Base-by-base conservation (phyloP, 2,888 invertebrate genomes). In the Cylindroiulus punctatus region DNA sequence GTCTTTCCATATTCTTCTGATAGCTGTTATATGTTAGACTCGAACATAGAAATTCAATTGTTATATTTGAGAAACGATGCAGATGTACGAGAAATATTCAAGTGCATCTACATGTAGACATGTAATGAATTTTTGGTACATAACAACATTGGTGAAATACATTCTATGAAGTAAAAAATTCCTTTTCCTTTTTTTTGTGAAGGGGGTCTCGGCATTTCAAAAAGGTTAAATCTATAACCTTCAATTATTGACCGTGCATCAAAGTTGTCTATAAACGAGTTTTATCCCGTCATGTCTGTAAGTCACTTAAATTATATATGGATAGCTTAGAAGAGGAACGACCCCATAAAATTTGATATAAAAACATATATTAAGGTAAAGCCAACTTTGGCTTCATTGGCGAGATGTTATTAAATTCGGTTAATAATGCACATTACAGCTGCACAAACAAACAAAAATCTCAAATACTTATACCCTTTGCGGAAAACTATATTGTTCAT, bases 191-290 rank as follows among this genome's bases (percentile, higher is more conserved):
- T 19, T 52, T 65, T 65, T 65, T 65, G 26, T 5, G 7, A 26
- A n/a, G 65, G 26, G n/a, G 26, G 26, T 65, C 26, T 5, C 19
- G 57, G 57, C 65, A 65, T 26, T 26, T 65, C 12, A 65, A 65
- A 65, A 65, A 65, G 65, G 65, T 65, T 65, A 65, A 65, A 65
- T 65, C 65, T 65, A 65, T 65, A 65, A 65, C 65, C 65, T 65
- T 65, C 65, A 65, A 65, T 65, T 65, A 65, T 65, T 65, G 65
- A 65, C 65, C 65, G 65, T 65, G 26, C 65, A 65, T 65, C 65
- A 65, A 65, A 65, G 65, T 65, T 65, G 65, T 65, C 65, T 65
- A 65, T 65, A 65, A 65, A 65, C 65, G 65, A 65, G 65, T 65
- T 65, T 65, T 26, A 65, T 65, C 65, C 65, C 22, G 65, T 65